These are phyloP conservation scores for Anthoscopus minutus DNA, from an alignment of 2,113 vertebrate species.

Conservation along the genomic window DNA sequence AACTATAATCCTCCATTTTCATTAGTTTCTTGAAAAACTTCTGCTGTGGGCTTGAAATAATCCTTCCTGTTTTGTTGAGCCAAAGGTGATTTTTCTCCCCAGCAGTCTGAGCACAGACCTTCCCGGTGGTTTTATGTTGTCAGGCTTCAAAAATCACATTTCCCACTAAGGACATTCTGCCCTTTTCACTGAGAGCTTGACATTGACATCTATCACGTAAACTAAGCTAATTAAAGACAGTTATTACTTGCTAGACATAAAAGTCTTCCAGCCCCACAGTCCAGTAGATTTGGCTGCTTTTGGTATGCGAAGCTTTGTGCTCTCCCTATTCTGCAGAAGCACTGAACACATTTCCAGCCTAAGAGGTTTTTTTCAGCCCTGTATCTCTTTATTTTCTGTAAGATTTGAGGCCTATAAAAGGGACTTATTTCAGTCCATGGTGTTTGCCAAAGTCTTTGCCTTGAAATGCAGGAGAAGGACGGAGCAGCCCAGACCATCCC, in stretches of 20 bases:
- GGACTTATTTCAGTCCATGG: background rate
- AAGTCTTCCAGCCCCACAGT: background rate
- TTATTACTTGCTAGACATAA: background rate
- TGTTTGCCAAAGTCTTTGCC: background rate
- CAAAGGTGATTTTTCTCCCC: conserved; percentile 27
- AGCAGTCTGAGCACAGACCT: background rate
- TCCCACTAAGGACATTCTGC: background rate
- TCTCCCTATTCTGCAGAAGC: background rate
- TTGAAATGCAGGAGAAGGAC: background rate
- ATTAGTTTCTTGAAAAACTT: conserved; percentile 25
- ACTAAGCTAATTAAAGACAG: background rate
- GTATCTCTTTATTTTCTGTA: background rate
- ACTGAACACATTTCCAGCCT: background rate
- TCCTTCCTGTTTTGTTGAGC: background rate
- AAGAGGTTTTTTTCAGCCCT: background rate
- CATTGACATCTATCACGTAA: background rate
- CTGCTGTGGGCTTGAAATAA: background rate
- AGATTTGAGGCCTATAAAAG: background rate
- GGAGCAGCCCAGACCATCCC: background rate
- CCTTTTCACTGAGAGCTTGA: background rate
- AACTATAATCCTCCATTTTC: conserved; percentile 27
- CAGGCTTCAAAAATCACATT: background rate
- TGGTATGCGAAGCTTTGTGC: background rate
- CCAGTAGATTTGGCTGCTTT: background rate
- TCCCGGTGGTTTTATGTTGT: background rate